A percentile compares a stretch with the other conserved stretches of the same genome.
Conservation (phyloP, 2,797 vertebrate species). For the Gymnopithys bicolor region DNA sequence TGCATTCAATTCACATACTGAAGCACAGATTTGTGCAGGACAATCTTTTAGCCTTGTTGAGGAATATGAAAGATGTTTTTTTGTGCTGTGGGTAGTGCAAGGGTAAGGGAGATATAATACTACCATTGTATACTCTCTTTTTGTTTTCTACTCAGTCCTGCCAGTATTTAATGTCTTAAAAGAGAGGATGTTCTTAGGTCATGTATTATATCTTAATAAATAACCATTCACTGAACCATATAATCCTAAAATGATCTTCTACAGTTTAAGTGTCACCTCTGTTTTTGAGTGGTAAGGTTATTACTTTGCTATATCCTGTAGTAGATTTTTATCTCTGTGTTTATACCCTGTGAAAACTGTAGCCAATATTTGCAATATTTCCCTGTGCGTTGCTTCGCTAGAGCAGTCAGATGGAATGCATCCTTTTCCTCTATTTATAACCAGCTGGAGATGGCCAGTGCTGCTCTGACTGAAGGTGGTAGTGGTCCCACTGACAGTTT, state of each 20-base stretch:
- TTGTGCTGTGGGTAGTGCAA: not conserved
- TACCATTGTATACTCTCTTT: not conserved
- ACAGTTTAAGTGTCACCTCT: not conserved
- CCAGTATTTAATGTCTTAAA: not conserved
- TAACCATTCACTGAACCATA: not conserved
- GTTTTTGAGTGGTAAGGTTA: not conserved
- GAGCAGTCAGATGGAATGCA: not conserved
- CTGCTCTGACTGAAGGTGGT: not conserved
- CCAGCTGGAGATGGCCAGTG: not conserved
- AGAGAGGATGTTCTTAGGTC: not conserved
- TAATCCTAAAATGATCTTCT: not conserved
- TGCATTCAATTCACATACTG: not conserved
- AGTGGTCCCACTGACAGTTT: not conserved
- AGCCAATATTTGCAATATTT: not conserved
- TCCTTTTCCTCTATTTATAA: not conserved
- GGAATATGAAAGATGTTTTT: not conserved
- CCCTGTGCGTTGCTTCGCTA: not conserved
- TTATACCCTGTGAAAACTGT: not conserved
- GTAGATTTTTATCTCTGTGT: not conserved
- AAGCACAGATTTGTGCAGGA: not conserved
- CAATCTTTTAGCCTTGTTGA: fast-evolving
- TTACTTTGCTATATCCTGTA: not conserved
- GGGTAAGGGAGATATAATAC: not conserved
- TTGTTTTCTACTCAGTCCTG: not conserved
- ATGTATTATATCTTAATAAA: not conserved